These are phyloP conservation scores for Ctenodactylus gundi DNA, from an alignment of 2,113 vertebrate species.

Conservation along the genomic window DNA sequence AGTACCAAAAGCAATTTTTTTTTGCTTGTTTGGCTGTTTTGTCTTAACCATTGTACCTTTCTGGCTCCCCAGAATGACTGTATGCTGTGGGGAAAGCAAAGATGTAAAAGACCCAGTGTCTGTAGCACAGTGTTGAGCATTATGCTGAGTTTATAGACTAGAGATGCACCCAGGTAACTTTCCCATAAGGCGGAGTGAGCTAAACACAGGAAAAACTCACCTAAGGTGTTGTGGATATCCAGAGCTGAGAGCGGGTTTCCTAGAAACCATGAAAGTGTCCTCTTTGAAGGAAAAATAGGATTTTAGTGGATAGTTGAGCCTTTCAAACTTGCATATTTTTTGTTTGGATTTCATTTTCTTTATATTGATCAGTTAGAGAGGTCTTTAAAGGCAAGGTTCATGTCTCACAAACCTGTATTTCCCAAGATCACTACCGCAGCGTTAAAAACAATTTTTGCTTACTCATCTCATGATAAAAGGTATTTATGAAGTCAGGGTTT, in stretches of 20 bases:
- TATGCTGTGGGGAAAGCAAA: not conserved
- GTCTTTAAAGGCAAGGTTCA: constrained; percentile 33
- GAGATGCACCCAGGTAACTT: not conserved
- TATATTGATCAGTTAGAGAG: constrained; percentile 5
- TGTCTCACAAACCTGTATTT: not conserved
- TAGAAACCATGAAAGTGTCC: not conserved
- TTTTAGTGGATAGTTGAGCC: constrained; percentile 15
- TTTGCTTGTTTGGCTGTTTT: not conserved
- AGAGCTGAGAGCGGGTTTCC: not conserved
- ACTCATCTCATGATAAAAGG: not conserved
- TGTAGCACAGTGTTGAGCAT: not conserved
- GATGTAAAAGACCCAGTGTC: not conserved
- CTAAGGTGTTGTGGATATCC: not conserved
- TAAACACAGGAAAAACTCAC: not conserved
- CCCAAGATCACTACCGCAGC: not conserved
- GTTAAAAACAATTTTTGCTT: not conserved
- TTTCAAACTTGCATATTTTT: constrained; percentile 19
- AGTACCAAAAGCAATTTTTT: not conserved
- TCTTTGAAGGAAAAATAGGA: not conserved
- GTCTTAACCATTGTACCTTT: not conserved
- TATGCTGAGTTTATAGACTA: not conserved
- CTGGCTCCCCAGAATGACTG: not conserved
- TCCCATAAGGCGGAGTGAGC: not conserved
- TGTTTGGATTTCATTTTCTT: constrained; percentile 28
- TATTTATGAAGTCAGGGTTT: constrained; percentile 17